Evolutionary conservation across 2,113 vertebrate species (phyloP).

Genomic region (Numida meleagris): DNA sequence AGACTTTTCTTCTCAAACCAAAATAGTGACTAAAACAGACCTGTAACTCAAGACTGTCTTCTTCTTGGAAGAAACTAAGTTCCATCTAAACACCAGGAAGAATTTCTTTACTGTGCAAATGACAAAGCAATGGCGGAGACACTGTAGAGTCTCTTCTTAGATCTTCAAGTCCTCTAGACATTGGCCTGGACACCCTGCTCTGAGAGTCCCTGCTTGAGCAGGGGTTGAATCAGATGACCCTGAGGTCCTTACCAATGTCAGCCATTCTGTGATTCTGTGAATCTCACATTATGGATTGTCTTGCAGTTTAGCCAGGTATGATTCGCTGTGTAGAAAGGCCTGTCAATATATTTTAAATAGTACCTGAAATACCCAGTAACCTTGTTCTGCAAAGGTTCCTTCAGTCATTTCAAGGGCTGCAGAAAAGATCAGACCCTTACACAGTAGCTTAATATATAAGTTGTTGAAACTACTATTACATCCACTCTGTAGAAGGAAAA

Average conservation of each 20-base stretch:
- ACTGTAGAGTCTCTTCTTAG: neutral
- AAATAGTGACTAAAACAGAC: neutral
- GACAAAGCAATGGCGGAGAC: neutral
- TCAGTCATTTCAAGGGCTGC: neutral
- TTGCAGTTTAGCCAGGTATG: neutral
- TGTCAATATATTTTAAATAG: neutral
- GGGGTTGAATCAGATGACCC: neutral
- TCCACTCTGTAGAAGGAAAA: neutral
- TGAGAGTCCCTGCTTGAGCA: neutral
- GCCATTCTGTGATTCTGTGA: neutral
- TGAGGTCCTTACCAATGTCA: neutral
- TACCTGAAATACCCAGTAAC: neutral
- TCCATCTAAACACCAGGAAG: neutral
- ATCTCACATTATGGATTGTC: neutral
- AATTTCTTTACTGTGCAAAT: neutral
- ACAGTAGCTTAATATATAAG: conserved; percentile 4
- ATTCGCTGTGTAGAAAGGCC: neutral
- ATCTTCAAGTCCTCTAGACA: neutral
- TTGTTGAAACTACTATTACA: neutral
- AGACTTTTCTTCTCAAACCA: neutral
- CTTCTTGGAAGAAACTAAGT: neutral
- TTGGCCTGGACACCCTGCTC: neutral
- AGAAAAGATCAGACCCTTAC: conserved; percentile 20
- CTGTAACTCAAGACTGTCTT: neutral
- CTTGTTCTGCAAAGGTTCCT: neutral